Evolutionary conservation across 2,113 vertebrate species (phyloP).

Genomic region (Siphamia tubifer): DNA sequence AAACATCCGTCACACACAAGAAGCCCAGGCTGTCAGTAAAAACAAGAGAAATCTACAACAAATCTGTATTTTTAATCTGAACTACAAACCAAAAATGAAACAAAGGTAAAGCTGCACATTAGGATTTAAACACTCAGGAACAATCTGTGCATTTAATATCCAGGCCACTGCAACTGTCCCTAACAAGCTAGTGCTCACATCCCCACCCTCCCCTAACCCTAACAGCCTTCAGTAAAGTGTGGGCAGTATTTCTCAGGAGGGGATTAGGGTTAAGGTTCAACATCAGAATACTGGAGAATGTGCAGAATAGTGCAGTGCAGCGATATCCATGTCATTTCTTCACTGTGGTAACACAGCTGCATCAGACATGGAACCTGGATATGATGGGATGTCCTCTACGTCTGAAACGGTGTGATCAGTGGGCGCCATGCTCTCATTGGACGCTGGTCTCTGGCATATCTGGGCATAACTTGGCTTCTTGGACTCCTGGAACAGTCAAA

Average conservation of each 20-base stretch:
- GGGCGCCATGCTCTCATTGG: conserved; percentile 70
- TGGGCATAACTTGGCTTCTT: conserved; percentile 88
- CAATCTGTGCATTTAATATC: neutral
- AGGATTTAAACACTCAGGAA: neutral
- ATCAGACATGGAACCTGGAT: neutral
- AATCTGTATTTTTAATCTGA: neutral
- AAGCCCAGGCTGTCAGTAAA: neutral
- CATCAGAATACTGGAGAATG: neutral
- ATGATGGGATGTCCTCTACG: conserved; percentile 55
- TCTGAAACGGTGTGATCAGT: conserved; percentile 77
- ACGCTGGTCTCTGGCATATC: conserved; percentile 87
- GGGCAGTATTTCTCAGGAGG: neutral
- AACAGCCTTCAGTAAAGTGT: neutral
- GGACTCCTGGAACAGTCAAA: conserved; percentile 80
- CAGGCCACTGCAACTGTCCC: neutral
- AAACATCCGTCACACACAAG: neutral
- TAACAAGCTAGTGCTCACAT: neutral
- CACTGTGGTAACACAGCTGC: neutral
- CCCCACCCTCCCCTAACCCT: no score
- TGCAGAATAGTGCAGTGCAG: neutral
- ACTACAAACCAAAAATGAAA: conserved; percentile 26
- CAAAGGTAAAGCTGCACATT: neutral
- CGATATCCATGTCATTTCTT: neutral
- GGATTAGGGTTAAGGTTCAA: neutral
- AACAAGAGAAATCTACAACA: neutral